Percentiles rank a stretch among this genome's conserved stretches.
Evolutionary conservation across 2,797 vertebrate species (phyloP).

Genomic region (Gadopsis marmoratus): DNA sequence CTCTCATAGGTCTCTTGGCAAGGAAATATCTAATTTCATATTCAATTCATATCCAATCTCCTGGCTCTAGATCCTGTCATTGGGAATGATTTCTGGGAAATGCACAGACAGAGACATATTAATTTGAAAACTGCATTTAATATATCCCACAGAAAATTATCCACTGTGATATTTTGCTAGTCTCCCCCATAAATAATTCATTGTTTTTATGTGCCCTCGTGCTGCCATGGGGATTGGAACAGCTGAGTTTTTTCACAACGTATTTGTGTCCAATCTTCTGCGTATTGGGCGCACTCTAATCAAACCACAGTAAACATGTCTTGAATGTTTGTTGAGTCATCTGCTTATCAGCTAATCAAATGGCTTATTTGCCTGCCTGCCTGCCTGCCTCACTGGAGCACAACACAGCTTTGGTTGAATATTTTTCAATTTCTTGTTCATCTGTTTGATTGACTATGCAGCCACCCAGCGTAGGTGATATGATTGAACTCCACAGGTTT

Average conservation of each 20-base stretch:
- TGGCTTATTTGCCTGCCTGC: constrained; percentile 78
- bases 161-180: constrained; percentile 81
- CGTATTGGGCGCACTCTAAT: constrained; percentile 82
- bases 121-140: constrained; percentile 83
- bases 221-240: constrained; percentile 81
- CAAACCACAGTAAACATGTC: constrained; percentile 84
- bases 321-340: constrained; percentile 86
- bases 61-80: constrained; percentile 65
- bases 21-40: constrained; percentile 62
- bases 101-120: constrained; percentile 71
- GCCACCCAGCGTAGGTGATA: constrained; percentile 62
- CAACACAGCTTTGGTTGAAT: constrained; percentile 69
- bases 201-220: constrained; percentile 83
- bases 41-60: constrained; percentile 66
- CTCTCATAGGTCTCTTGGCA: constrained; percentile 59
- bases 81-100: constrained; percentile 73
- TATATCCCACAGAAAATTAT: constrained; percentile 83
- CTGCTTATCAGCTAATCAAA: constrained; percentile 86
- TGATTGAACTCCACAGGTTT: constrained; percentile 62
- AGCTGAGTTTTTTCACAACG: constrained; percentile 85
- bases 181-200: constrained; percentile 85
- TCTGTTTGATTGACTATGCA: constrained; percentile 74
- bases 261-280: constrained; percentile 85
- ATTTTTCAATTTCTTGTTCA: constrained; percentile 81
- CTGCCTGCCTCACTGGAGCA: constrained; percentile 69